Evolutionary conservation across 2,888 invertebrate genomes (phyloP).

Genomic region (Automeris io): DNA sequence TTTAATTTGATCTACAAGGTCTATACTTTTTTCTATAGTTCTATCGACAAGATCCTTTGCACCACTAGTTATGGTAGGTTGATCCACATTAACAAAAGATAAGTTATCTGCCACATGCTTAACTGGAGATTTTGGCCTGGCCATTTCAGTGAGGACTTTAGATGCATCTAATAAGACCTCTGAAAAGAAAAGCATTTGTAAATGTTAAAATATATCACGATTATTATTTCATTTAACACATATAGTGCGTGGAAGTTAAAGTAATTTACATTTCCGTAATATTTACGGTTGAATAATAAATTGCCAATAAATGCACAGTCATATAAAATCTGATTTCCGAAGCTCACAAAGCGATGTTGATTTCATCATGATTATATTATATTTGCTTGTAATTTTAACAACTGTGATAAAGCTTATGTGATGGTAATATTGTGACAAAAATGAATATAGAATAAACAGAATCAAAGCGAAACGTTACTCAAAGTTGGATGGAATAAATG

Average conservation of each 20-base stretch:
- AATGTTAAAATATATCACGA: slow-evolving; percentile 1
- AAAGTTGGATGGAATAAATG: slow-evolving; percentile 52
- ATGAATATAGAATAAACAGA: slow-evolving; percentile 47
- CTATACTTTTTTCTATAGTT: slow-evolving; percentile 62
- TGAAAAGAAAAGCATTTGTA: no score
- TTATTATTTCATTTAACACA: background rate
- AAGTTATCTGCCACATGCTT: slow-evolving; percentile 67
- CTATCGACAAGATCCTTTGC: slow-evolving; percentile 75
- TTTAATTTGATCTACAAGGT: slow-evolving; percentile 61
- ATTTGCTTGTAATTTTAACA: slow-evolving; percentile 3
- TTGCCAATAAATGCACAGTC: background rate
- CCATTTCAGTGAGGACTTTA: slow-evolving; percentile 49
- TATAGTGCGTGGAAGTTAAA: slow-evolving; percentile 10
- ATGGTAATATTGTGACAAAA: slow-evolving; percentile 41
- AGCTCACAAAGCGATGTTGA: slow-evolving; percentile 20
- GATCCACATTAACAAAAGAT: slow-evolving; percentile 67
- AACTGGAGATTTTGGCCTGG: slow-evolving; percentile 65
- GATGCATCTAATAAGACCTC: slow-evolving; percentile 57
- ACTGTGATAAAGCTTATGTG: slow-evolving; percentile 46
- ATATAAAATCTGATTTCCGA: slow-evolving; percentile 10
- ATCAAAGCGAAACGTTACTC: slow-evolving; percentile 77
- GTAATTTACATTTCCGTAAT: background rate
- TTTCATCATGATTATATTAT: slow-evolving; percentile 4
- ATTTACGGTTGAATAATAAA: background rate
- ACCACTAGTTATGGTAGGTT: slow-evolving; percentile 73